Evolutionary conservation across 2,888 invertebrate species (phyloP), one percentile per base, ranked within the genome.

Genomic region (Mesopsocus fuscifrons): DNA sequence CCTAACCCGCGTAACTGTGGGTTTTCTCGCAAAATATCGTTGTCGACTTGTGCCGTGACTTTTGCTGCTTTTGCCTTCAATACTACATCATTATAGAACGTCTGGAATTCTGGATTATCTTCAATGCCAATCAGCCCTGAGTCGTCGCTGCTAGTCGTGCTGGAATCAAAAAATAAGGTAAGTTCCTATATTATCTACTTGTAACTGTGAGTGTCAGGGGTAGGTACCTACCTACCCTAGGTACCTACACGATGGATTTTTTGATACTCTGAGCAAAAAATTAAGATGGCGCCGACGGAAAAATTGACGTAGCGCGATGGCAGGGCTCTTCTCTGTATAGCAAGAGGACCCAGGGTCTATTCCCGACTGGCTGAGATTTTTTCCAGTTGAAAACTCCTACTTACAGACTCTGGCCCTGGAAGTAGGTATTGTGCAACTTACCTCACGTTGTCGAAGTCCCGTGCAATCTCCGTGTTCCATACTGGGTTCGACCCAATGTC

Each of bases 401-500:
- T n/a, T 30, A 30, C 9, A 30, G n/a, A n/a, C n/a, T n/a, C n/a
- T n/a, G n/a, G 31, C 5, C 38, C 22, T 38, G 41, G 13, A 13
- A 13, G 17, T n/a, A 38, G 11, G 17, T 23, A 34, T 41, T 35
- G 20, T 34, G 26, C 34, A 34, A 22, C 18, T 49, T 54, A 71
- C 71, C 72, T 73, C 17, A 64, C 51, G 2, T 63, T 59, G 47
- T 72, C 72, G 46, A 67, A 66, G 49, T 70, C 65, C 0, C 64
- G 66, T 0, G 62, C 60, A n/a, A n/a, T 53, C 45, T 62, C 60
- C 46, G 68, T 68, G 51, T 72, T 74, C 65, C 71, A 76, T 18
- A 78, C 69, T 2, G 78, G 77, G 61, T 78, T 78, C 41, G 77
- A 73, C 15, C 78, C 78, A 54, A 76, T 75, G 2, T 68, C 59